Conservation (phyloP, 2,797 vertebrate genomes). For the Orientallactaga sibirica region DNA sequence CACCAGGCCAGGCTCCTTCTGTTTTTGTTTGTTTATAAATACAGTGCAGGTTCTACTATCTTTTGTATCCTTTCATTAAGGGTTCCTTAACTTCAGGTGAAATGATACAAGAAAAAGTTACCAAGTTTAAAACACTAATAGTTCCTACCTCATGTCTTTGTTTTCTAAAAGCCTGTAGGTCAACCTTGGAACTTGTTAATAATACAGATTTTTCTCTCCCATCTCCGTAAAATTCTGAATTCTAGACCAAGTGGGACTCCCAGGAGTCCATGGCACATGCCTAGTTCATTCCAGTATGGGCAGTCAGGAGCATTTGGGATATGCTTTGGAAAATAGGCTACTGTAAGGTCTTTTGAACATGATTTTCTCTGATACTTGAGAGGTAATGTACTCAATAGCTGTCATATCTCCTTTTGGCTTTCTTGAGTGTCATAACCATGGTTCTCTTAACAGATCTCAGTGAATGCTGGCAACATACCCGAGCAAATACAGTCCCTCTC, state of each 20-base stretch:
- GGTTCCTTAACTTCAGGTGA: neutral
- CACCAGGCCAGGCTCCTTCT: no score
- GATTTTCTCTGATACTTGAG: neutral
- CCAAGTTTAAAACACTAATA: neutral
- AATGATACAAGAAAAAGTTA: neutral
- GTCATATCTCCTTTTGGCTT: neutral
- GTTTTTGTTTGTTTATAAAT: neutral
- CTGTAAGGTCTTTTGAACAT: slow-evolving; percentile 10
- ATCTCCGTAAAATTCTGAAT: slow-evolving; percentile 43
- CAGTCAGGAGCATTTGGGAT: neutral
- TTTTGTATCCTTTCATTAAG: slow-evolving; percentile 47
- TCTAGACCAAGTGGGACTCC: neutral
- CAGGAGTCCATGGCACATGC: neutral
- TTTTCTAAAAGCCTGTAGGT: neutral
- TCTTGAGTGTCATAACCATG: neutral
- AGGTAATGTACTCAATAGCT: neutral
- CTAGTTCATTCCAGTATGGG: neutral
- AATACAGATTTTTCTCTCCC: neutral
- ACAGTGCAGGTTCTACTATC: neutral
- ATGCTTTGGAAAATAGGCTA: neutral
- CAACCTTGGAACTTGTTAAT: neutral
- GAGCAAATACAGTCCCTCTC: slow-evolving; percentile 92
- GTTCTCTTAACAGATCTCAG: slow-evolving; percentile 88
- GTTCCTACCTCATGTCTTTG: neutral
- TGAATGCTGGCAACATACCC: slow-evolving; percentile 90